These are phyloP conservation scores for Alosa alosa DNA, from an alignment of 2,113 vertebrate genomes.

Conservation along the genomic window DNA sequence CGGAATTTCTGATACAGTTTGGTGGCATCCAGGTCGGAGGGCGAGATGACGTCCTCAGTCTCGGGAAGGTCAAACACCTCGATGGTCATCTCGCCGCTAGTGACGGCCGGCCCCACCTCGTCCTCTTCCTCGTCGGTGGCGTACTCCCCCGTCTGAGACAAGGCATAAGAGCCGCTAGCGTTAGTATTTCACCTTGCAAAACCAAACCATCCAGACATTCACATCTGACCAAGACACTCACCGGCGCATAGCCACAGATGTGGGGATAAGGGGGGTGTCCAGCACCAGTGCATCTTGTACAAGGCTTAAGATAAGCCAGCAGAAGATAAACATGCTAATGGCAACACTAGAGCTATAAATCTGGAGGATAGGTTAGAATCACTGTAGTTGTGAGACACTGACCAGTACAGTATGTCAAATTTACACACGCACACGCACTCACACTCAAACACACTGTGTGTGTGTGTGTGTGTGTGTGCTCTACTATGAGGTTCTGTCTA, in stretches of 20 bases:
- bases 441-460: background rate
- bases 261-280: background rate
- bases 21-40: slow-evolving; percentile 86
- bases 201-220: background rate
- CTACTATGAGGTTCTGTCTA: too few relatives aligned
- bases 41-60: slow-evolving; percentile 90
- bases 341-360: background rate
- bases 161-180: slow-evolving; percentile 33
- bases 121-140: slow-evolving; percentile 95
- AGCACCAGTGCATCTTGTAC: background rate
- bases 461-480: background rate
- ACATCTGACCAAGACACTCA: background rate
- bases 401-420: too few relatives aligned
- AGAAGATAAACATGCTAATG: background rate
- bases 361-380: background rate
- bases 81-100: slow-evolving; percentile 84
- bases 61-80: slow-evolving; percentile 97
- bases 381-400: background rate
- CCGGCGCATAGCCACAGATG: background rate
- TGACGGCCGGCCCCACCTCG: slow-evolving; percentile 74
- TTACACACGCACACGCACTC: too few relatives aligned
- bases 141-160: slow-evolving; percentile 91
- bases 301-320: background rate
- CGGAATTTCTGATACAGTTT: slow-evolving; percentile 97
- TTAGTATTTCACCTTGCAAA: background rate